phyloP scores from a whole-genome alignment of 2,113 vertebrate genomes.

The Alces alces region DNA sequence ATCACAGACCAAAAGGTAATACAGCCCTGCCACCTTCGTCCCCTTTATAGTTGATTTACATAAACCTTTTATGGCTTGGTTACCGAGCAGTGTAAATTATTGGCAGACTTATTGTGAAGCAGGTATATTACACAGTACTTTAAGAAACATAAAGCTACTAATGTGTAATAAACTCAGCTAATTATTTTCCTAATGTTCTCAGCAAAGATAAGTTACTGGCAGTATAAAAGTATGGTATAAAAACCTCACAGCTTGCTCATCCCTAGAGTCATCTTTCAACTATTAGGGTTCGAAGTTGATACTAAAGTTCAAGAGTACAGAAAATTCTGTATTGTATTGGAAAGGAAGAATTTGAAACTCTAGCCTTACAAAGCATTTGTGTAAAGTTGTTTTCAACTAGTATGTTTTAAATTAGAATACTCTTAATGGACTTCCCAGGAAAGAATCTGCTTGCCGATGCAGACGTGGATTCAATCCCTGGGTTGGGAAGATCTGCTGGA shows the following conservation, averaged over 20 bases:
- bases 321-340: neutral
- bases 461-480: neutral
- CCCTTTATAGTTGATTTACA: neutral
- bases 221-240: neutral
- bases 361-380: neutral
- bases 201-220: neutral
- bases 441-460: neutral
- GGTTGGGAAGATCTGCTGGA: neutral
- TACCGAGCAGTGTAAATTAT: neutral
- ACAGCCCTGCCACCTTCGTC: neutral
- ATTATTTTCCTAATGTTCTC: neutral
- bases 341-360: neutral
- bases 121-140: neutral
- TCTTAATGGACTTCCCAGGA: neutral
- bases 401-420: neutral
- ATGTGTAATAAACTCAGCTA: neutral
- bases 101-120: neutral
- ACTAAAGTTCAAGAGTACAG: neutral
- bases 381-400: neutral
- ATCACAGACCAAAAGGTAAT: conserved; percentile 90
- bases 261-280: neutral
- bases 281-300: neutral
- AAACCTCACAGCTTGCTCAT: neutral
- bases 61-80: neutral
- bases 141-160: neutral